Evolutionary conservation across 2,888 invertebrate species (phyloP), one percentile per base, ranked within the genome.

Genomic region (Melipona bicolor): DNA sequence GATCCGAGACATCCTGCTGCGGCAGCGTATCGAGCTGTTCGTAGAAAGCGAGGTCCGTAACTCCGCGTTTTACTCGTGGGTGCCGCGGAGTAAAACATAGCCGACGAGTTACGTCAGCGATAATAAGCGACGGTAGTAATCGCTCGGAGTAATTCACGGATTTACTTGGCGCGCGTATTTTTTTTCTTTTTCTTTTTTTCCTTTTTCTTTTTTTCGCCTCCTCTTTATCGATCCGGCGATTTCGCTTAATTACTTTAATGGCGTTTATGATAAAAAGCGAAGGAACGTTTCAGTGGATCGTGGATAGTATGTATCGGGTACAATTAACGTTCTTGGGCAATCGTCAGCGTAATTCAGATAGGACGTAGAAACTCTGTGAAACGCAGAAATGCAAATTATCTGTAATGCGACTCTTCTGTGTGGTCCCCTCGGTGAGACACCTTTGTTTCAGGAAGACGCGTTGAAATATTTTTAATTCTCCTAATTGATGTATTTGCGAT

Each of bases 21-120:
- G 78, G 62, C 73, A 64, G 79, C 78, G 83, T 88, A 83, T 90
- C 90, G 85, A 81, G 43, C 43, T 43, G 9, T 83, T 69, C 52
- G 77, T 88, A 89, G 89, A 90, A 90, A 90, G 91, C 86, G 87
- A 83, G 83, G 84, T 72, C 84, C 83, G 82, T 62, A 61, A 56
- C 68, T 64, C 78, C 73, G 77, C 71, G 81, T 78, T 75, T 79
- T 77, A 73, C 4, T 19, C 6, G 65, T 70, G 81, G 77, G 9
- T 62, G 64, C 13, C 64, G 78, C 67, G 64, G 81, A 80, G 76
- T 70, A 73, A 87, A 80, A 81, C 81, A 87, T 88, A 80, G 79
- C 32, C 81, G 36, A 19, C 21, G 72, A 59, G 69, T 88, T 89
- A 81, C 88, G 84, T 88, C 89, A 89, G 83, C 88, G 83, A 70